Percentiles rank a stretch among this genome's conserved stretches.
Evolutionary conservation across 2,797 vertebrate genomes (phyloP).

Genomic region (Numenius phaeopus): DNA sequence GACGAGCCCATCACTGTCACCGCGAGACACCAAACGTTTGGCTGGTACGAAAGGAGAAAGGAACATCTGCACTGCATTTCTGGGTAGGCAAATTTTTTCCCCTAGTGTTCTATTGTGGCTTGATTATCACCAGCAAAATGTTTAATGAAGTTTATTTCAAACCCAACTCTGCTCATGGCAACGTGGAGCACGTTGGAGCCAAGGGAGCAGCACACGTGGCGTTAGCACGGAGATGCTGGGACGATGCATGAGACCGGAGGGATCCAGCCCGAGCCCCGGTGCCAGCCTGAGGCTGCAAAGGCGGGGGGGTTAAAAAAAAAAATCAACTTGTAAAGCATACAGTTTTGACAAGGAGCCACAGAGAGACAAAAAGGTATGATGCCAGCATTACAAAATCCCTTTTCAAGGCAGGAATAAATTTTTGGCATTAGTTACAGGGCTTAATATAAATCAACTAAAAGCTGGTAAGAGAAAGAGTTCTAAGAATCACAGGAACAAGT

Average conservation of each 20-base stretch:
- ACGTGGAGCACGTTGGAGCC: not conserved
- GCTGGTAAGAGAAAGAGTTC: not conserved
- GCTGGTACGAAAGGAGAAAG: not conserved
- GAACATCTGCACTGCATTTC: not conserved
- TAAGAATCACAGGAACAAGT: slow-evolving; percentile 32
- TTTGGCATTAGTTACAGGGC: slow-evolving; percentile 20
- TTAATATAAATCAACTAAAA: slow-evolving; percentile 30
- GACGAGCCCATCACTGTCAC: not conserved
- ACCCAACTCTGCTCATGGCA: not conserved
- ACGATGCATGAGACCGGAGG: not conserved
- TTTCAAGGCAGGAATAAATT: slow-evolving; percentile 31
- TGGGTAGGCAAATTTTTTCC: not conserved
- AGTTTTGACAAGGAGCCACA: not conserved
- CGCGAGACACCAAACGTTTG: rapidly evolving
- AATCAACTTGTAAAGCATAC: not conserved
- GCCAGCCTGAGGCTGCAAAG: not conserved
- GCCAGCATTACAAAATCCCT: not conserved
- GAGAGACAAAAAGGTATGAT: not conserved
- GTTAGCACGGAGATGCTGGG: not conserved
- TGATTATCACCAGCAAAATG: not conserved
- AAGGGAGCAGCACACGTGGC: rapidly evolving
- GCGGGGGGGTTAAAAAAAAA: not conserved
- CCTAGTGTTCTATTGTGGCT: rapidly evolving
- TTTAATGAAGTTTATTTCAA: not conserved
- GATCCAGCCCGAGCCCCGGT: not conserved